Percentiles rank a stretch among this genome's conserved stretches.
These are phyloP conservation scores for Xylophagus ater DNA, from an alignment of 2,888 invertebrate species.

Conservation along the genomic window DNA sequence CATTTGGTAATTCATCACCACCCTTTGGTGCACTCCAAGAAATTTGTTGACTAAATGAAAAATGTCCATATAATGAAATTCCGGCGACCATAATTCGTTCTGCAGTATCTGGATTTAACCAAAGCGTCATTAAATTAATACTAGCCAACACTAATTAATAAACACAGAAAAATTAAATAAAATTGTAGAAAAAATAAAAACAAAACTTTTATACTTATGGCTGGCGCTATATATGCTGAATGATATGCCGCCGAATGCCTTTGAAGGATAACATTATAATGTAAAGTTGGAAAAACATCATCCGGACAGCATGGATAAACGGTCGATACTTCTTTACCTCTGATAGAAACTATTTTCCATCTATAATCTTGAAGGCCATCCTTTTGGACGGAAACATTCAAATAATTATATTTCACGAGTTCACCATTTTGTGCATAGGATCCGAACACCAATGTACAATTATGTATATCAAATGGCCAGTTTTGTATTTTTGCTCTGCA, in stretches of 20 bases:
- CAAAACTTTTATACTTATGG: conserved; percentile 22
- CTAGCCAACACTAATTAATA: conserved; percentile 41
- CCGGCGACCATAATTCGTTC: conserved; percentile 46
- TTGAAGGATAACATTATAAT: conserved; percentile 45
- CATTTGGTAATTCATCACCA: conserved; percentile 47
- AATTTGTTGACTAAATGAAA: conserved; percentile 48
- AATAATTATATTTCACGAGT: no score
- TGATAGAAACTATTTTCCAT: conserved; percentile 45
- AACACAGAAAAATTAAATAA: no score
- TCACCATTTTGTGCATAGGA: conserved; percentile 42
- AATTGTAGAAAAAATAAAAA: no score
- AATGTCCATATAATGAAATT: conserved; percentile 51
- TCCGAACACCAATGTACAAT: conserved; percentile 51
- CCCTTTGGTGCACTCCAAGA: conserved; percentile 49
- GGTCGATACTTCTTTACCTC: conserved; percentile 39
- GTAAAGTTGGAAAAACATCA: conserved; percentile 48
- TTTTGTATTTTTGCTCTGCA: conserved; percentile 47
- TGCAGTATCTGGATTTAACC: conserved; percentile 46
- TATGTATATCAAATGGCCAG: conserved; percentile 60
- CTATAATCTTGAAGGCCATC: conserved; percentile 41
- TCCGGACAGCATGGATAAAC: conserved; percentile 46
- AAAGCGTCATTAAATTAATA: conserved; percentile 46
- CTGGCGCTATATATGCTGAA: conserved; percentile 12
- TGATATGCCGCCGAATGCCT: conserved; percentile 47
- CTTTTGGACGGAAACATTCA: no score